Evolutionary conservation across 2,113 vertebrate species (phyloP).

Genomic region (Taurulus bubalis): DNA sequence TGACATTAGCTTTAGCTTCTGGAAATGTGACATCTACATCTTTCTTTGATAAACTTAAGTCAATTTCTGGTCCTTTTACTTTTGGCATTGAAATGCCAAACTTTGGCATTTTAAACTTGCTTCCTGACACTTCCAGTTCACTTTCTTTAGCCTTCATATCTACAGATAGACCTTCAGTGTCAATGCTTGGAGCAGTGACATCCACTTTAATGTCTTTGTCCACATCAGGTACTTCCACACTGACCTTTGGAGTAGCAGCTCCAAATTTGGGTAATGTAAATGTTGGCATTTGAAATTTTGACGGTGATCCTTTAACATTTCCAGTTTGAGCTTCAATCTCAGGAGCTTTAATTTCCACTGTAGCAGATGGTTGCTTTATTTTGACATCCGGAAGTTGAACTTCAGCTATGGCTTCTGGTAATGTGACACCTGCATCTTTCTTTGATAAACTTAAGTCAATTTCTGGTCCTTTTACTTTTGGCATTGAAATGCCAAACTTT

Average conservation of each 20-base stretch:
- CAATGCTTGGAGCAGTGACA: slow-evolving; percentile 20
- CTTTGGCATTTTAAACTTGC: slow-evolving; percentile 40
- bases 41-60: slow-evolving; percentile 29
- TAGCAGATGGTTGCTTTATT: not conserved
- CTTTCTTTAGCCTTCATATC: slow-evolving; percentile 10
- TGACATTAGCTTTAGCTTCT: not conserved
- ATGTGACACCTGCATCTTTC: not conserved
- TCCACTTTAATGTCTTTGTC: slow-evolving; percentile 32
- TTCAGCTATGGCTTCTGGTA: slow-evolving; percentile 34
- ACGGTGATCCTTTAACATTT: slow-evolving; percentile 45
- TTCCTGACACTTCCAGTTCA: slow-evolving; percentile 5
- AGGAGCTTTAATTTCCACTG: slow-evolving; percentile 39
- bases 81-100: slow-evolving; percentile 41
- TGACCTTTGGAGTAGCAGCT: slow-evolving; percentile 6
- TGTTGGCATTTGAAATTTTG: slow-evolving; percentile 65
- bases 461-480: too few species aligned
- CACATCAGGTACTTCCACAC: not conserved
- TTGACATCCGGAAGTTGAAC: slow-evolving; percentile 6
- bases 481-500: too few species aligned
- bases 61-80: slow-evolving; percentile 26
- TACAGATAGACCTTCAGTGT: slow-evolving; percentile 1
- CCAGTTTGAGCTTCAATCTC: slow-evolving; percentile 6
- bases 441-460: too few species aligned
- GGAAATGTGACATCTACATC: slow-evolving; percentile 37
- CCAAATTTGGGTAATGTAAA: slow-evolving; percentile 61